Conservation (phyloP, 1,140 invertebrate genomes). For the Lordiphosa collinella region DNA sequence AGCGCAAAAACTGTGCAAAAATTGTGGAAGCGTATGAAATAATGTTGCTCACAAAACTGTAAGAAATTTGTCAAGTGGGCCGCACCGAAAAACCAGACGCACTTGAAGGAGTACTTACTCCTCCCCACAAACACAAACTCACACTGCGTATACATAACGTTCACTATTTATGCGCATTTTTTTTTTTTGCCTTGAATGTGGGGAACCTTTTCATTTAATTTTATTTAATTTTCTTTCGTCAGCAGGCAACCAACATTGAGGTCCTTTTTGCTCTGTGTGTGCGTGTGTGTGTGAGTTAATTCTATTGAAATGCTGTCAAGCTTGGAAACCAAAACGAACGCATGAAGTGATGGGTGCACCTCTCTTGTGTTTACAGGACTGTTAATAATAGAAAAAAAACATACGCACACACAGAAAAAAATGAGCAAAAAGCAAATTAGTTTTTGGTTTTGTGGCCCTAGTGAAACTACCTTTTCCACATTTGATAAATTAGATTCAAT, state of each 20-base stretch:
- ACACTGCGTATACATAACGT: constrained; percentile 15
- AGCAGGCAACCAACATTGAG: constrained; percentile 13
- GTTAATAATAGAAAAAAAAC: constrained; percentile 48
- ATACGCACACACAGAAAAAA: constrained; percentile 31
- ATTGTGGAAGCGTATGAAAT: constrained; percentile 42
- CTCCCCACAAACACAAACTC: constrained; percentile 17
- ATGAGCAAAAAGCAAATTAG: constrained; percentile 74
- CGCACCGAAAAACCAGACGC: constrained; percentile 31
- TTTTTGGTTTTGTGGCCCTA: constrained; percentile 59
- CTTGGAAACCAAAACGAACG: constrained; percentile 69
- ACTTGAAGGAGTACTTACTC: not conserved
- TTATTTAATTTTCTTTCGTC: constrained; percentile 71
- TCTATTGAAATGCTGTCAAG: constrained; percentile 77
- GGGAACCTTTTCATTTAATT: constrained; percentile 51
- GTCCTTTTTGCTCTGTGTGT: constrained; percentile 31
- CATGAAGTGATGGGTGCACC: constrained; percentile 49
- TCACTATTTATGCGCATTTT: constrained; percentile 73
- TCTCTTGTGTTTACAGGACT: constrained; percentile 63
- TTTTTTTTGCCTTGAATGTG: constrained; percentile 24
- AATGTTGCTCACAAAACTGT: constrained; percentile 62
- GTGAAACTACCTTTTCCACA: constrained; percentile 67
- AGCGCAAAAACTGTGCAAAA: constrained; percentile 24
- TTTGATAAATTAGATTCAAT: constrained; percentile 68
- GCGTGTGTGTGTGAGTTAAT: constrained; percentile 55
- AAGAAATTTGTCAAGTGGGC: constrained; percentile 71